Base-by-base conservation (phyloP, 2,113 vertebrate species). In the Catharus minimus region DNA sequence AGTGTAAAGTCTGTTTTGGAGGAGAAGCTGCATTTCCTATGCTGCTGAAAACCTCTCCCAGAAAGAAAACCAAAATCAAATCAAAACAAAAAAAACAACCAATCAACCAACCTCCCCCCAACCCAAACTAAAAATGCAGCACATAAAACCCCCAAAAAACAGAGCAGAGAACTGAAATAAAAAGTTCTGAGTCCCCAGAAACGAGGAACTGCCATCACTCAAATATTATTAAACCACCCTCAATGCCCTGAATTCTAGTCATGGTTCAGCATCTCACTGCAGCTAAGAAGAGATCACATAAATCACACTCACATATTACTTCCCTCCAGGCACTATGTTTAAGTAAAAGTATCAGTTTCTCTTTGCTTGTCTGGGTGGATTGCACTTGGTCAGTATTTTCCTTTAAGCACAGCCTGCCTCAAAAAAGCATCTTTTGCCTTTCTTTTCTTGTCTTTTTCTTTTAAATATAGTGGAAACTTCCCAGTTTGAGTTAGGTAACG, bases 361-460 rank as follows among this genome's bases (percentile, higher is more conserved):
- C 32, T 92, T 87, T 71, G 74, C 66, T 65, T 41, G 39, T 49
- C 57, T 38, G 12, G n/a, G 36, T 22, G n/a, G 39, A 53, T 20
- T 88, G n/a, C 47, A 36, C 60, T 47, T 55, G 32, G 72, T n/a
- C 18, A 56, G 80, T 86, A 36, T 44, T 89, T 57, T 65, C 39
- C 53, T 78, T 90, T 43, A 74, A 76, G 66, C 32, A n/a, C 39
- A 80, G 43, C 7, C 58, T 79, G 46, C 16, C 60, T 72, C 39
- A 2, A 3, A 86, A 82, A 73, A 33, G 33, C 15, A 82, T 68
- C 38, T 79, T 78, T 73, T 58, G 49, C 43, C 56, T 67, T 58
- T 67, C 17, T 92, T 86, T 15, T n/a, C 58, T 62, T 73, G 16
- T 47, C 26, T 69, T 86, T 92, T 85, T n/a, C 50, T 87, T 91